Conservation (phyloP, 2,888 invertebrate species). For the Brachylomia viminalis region DNA sequence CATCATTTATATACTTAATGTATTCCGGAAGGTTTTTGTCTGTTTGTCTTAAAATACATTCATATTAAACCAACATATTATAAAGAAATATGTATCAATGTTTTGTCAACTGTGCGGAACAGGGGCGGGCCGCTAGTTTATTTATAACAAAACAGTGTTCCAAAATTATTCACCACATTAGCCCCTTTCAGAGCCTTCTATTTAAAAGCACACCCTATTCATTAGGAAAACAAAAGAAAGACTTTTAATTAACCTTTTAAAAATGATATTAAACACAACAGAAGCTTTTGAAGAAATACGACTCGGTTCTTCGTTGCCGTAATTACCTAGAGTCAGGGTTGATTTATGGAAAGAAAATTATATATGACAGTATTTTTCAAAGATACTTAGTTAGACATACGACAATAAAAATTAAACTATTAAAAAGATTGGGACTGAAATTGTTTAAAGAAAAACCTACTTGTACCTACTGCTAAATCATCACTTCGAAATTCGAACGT, state of each 20-base stretch:
- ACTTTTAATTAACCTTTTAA: conserved; percentile 27
- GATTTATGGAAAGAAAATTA: conserved; percentile 28
- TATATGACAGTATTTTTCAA: conserved; percentile 8
- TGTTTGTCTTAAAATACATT: too few species aligned
- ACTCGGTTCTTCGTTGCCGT: background rate
- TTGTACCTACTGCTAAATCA: too few species aligned
- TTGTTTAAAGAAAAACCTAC: too few species aligned
- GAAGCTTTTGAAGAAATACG: conserved; percentile 17
- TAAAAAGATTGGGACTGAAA: background rate
- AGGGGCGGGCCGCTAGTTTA: too few species aligned
- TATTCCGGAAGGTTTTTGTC: too few species aligned
- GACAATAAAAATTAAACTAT: background rate
- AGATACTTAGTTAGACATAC: background rate
- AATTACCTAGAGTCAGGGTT: conserved; percentile 13
- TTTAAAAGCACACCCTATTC: conserved; percentile 18
- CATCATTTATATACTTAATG: too few species aligned
- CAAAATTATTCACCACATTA: conserved; percentile 10
- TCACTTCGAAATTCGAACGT: background rate
- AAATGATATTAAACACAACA: conserved; percentile 26
- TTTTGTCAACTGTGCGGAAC: too few species aligned
- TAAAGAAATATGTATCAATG: too few species aligned
- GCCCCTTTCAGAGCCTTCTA: background rate
- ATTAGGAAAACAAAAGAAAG: conserved; percentile 32
- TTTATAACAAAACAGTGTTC: background rate
- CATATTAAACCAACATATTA: too few species aligned